Evolutionary conservation across 2,797 vertebrate genomes (phyloP), one percentile per base, ranked within the genome.

Genomic region (Diceros bicornis): DNA sequence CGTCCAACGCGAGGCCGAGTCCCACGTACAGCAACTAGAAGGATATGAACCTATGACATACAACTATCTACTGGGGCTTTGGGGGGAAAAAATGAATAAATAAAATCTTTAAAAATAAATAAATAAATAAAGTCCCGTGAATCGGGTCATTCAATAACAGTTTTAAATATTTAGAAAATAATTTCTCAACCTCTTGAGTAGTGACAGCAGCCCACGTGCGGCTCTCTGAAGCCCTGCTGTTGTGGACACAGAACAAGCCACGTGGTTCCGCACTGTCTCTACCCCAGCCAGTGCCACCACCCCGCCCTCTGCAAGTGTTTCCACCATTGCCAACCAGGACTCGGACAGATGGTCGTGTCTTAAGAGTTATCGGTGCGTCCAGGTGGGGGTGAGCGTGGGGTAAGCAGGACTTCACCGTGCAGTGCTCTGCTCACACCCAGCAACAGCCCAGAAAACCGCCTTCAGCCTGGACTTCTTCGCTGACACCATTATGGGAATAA

Each of bases 211-310:
- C 11, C 29, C 78, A 17, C 10, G 13, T 1, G 25, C 16, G n/a
- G 5, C 57, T 64, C 29, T 85, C 91, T 6, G 14, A 57, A 17
- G 47, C 55, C 44, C 55, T 25, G 50, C 23, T 16, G 41, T 10
- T 55, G 87, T 34, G 74, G 37, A 57, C 47, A 0, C 20, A 74
- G 66, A 12, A 11, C 7, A 8, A 12, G 37, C n/a, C 41, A 0
- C 1, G 9, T 1, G 25, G 29, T 21, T 79, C 1, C 27, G 9
- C 7, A 27, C 41, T 59, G 34, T 61, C 74, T 13, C 2, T 21
- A 2, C 32, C 8, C 41, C 7, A 0, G 16, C 1, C 25, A 50
- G n/a, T 1, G 14, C 34, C 37, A 0, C 4, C n/a, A 18, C 27
- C 71, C 14, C 2, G 0, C 21, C 61, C 47, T 6, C 7, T 6